Evolutionary conservation across 35 echinoderm and acorn worm species (phyloP), one percentile per base, ranked within the genome.

Genomic region (Diadema setosum): DNA sequence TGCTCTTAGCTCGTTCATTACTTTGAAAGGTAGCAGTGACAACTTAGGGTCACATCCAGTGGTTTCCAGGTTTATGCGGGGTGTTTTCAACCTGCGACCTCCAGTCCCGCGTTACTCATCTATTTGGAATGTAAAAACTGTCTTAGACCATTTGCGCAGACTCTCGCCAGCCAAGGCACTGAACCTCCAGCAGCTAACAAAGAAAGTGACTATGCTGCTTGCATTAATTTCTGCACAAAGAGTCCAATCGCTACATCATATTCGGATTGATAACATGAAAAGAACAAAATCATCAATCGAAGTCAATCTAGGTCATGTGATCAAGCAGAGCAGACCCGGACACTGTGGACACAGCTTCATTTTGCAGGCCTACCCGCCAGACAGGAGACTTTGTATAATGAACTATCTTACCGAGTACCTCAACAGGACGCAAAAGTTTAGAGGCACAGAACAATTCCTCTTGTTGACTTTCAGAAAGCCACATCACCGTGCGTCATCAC

Each of bases 381-480:
- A 97, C 59, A 46, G 58, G 31, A 80, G 94, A 41, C 57, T 93
- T 1, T 90, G 94, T 89, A 70, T 89, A 26, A 7, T 81, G 11
- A 88, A 25, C 2, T 84, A 82, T 29, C 49, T 95, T 27, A 87
- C 41, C 33, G 18, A 95, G 40, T 88, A 95, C 67, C 70, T 95
- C 14, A 35, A 87, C 27, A 82, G 67, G 48, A 95, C 88, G 34
- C 56, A 36, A n/a, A 78, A 34, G 5, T 56, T 91, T 20, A 82
- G 90, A 37, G 73, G 70, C 15, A 42, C 30, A 44, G 82, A 75
- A 64, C 58, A 32, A 17, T 35, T 73, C 5, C 58, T 96, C 8
- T 96, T 93, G 1, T 58, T 96, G 29, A 89, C 81, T 58, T 90
- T 52, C 56, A 81, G 58, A 36, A 92, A 89, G 29, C 90, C 94